Evolutionary conservation across 2,113 vertebrate genomes (phyloP).

Genomic region (Tinamus guttatus): DNA sequence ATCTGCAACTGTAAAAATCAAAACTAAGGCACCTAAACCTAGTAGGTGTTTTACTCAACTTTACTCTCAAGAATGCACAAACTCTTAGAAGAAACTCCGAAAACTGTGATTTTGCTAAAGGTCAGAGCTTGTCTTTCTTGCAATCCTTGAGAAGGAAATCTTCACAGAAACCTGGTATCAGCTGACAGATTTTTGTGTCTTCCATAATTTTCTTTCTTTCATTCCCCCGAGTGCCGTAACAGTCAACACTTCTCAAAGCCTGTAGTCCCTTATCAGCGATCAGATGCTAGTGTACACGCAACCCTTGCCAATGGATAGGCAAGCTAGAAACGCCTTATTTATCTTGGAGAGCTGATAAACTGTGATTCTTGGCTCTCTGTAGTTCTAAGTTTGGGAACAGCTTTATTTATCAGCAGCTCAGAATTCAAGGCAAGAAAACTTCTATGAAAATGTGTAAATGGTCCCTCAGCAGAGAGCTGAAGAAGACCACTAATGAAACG

Average conservation of each 20-base stretch:
- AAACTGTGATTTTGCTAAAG: not conserved
- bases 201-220: slow-evolving; percentile 43
- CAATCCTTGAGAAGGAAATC: not conserved
- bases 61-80: not conserved
- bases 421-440: slow-evolving; percentile 3
- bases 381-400: slow-evolving; percentile 8
- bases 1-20: not conserved
- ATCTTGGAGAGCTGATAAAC: slow-evolving; percentile 32
- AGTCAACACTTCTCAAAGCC: slow-evolving; percentile 49
- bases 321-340: slow-evolving; percentile 56
- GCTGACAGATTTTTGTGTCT: slow-evolving; percentile 51
- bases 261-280: slow-evolving; percentile 47
- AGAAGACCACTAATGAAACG: not conserved
- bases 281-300: slow-evolving; percentile 5
- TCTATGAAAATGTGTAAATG: not conserved
- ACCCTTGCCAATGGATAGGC: slow-evolving; percentile 41
- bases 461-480: not conserved
- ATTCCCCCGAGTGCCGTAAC: slow-evolving; percentile 36
- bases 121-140: not conserved
- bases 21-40: not conserved
- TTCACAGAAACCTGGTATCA: slow-evolving; percentile 19
- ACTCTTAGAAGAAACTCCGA: not conserved
- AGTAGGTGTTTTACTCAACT: rapidly evolving
- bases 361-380: slow-evolving; percentile 7
- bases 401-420: slow-evolving; percentile 37